Conservation (phyloP, 2,797 vertebrate species). For the Peromyscus melanophrys region DNA sequence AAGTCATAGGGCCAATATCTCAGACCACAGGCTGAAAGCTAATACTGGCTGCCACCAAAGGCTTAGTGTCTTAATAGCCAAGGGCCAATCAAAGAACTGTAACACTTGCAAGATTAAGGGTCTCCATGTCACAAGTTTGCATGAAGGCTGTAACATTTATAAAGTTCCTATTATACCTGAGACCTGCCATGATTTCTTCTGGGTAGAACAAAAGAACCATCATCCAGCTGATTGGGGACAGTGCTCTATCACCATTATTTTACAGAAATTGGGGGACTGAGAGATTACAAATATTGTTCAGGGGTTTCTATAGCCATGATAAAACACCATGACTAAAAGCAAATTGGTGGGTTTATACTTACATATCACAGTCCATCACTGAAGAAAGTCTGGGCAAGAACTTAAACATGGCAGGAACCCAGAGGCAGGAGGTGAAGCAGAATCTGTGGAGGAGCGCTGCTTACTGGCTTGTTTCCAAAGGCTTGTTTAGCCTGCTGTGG, state of each 20-base stretch:
- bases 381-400: not conserved
- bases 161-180: not conserved
- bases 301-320: not conserved
- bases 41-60: not conserved
- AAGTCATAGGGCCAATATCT: too few relatives aligned
- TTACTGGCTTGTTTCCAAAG: not conserved
- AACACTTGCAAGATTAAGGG: not conserved
- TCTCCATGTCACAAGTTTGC: not conserved
- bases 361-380: not conserved
- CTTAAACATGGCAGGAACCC: not conserved
- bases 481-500: too few relatives aligned
- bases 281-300: not conserved
- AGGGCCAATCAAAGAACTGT: not conserved
- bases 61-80: not conserved
- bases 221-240: not conserved
- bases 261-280: not conserved
- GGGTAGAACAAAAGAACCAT: not conserved
- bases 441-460: not conserved
- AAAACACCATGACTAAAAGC: not conserved
- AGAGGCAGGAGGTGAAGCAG: not conserved
- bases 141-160: not conserved
- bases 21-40: not conserved
- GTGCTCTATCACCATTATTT: not conserved
- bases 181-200: not conserved
- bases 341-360: not conserved